Conservation (phyloP, 35 echinoderm and acorn worm genomes). For the Nesometra sesokonis region DNA sequence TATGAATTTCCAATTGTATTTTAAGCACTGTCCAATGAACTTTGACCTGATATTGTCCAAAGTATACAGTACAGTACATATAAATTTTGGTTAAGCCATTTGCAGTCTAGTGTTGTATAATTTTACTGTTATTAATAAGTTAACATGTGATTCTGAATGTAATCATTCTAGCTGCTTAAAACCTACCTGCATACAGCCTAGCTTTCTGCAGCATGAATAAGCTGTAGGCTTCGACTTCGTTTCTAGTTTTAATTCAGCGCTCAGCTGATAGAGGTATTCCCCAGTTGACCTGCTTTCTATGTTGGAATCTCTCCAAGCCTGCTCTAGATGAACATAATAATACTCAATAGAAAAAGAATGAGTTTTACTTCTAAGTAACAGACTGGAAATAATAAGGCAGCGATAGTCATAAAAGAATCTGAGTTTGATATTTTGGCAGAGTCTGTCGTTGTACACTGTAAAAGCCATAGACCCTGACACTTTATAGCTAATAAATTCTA, state of each 20-base stretch:
- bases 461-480: no score
- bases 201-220: background rate
- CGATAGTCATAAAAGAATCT: background rate
- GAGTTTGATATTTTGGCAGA: no score
- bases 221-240: background rate
- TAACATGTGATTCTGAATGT: no score
- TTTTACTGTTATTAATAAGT: no score
- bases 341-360: background rate
- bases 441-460: no score
- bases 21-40: no score
- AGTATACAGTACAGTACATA: no score
- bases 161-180: background rate
- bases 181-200: background rate
- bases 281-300: background rate
- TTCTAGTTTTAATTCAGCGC: background rate
- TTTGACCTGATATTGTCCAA: no score
- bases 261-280: background rate
- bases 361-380: background rate
- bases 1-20: no score
- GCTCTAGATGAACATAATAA: background rate
- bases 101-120: no score
- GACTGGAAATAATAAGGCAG: background rate
- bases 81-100: no score
- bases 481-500: background rate
- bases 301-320: background rate